Evolutionary conservation across 2,888 invertebrate genomes (phyloP).

Genomic region (Cerastoderma edule): DNA sequence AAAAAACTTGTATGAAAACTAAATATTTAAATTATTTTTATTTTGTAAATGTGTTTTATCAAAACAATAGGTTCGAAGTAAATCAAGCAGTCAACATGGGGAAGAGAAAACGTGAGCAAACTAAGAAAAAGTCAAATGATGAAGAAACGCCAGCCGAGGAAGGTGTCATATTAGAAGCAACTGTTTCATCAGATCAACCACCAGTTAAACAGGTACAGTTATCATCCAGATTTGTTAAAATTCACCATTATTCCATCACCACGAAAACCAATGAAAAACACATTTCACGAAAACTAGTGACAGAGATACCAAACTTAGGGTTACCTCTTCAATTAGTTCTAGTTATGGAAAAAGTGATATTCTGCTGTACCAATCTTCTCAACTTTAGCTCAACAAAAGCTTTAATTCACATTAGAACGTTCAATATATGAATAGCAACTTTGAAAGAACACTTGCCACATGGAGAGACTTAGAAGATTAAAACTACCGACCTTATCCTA

Average conservation of each 20-base stretch:
- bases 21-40: conserved; percentile 1
- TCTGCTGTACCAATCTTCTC: too few relatives aligned
- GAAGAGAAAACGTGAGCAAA: conserved; percentile 39
- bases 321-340: too few relatives aligned
- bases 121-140: neutral
- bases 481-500: too few relatives aligned
- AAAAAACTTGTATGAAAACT: neutral
- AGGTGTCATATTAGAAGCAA: conserved; percentile 40
- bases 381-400: too few relatives aligned
- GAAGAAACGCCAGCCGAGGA: conserved; percentile 27
- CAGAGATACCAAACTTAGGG: conserved; percentile 9
- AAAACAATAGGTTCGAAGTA: conserved; percentile 38
- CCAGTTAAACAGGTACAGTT: conserved; percentile 40
- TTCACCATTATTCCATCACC: neutral
- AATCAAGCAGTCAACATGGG: conserved; percentile 53
- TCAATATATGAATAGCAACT: too few relatives aligned
- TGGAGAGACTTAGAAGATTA: too few relatives aligned
- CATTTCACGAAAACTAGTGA: conserved; percentile 49
- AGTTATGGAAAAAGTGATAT: too few relatives aligned
- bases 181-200: conserved; percentile 46
- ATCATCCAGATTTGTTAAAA: neutral
- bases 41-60: too few relatives aligned
- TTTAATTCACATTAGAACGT: too few relatives aligned
- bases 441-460: too few relatives aligned
- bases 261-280: too few relatives aligned